Percentiles rank a stretch among this genome's conserved stretches.
Evolutionary conservation across 2,797 vertebrate species (phyloP).

Genomic region (Eospalax fontanierii): DNA sequence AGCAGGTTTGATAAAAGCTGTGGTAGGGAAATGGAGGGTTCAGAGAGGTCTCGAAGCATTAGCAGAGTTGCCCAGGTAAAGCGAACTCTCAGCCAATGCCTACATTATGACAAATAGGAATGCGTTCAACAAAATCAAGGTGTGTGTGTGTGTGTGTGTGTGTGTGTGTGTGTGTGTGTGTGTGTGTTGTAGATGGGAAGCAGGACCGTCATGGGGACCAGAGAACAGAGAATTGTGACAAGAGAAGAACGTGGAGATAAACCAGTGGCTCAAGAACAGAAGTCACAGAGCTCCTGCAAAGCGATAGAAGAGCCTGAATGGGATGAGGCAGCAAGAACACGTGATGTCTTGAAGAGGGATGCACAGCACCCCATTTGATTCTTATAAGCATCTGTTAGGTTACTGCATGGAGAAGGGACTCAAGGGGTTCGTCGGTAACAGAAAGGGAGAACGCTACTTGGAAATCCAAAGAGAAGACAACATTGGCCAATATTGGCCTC

Average conservation of each 20-base stretch:
- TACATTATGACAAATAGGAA: neutral
- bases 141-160: too few relatives aligned
- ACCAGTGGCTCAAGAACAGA: neutral
- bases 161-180: too few relatives aligned
- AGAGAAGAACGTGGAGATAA: neutral
- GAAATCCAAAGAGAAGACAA: neutral
- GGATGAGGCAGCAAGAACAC: neutral
- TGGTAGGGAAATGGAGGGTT: neutral
- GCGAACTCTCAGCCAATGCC: neutral
- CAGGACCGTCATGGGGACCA: accelerated
- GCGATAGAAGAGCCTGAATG: neutral
- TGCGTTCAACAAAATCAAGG: neutral
- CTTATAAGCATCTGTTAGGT: neutral
- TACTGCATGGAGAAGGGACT: neutral
- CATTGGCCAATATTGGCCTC: neutral
- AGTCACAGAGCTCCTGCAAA: neutral
- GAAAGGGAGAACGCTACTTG: neutral
- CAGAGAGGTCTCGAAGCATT: neutral
- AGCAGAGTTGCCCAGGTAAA: neutral
- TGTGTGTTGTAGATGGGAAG: neutral
- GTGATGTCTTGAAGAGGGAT: too few relatives aligned
- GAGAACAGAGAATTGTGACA: neutral
- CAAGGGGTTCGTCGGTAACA: neutral
- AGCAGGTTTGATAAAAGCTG: neutral
- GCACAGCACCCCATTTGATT: neutral